phyloP scores from a whole-genome alignment of 2,797 vertebrate species.

The Periparus ater region DNA sequence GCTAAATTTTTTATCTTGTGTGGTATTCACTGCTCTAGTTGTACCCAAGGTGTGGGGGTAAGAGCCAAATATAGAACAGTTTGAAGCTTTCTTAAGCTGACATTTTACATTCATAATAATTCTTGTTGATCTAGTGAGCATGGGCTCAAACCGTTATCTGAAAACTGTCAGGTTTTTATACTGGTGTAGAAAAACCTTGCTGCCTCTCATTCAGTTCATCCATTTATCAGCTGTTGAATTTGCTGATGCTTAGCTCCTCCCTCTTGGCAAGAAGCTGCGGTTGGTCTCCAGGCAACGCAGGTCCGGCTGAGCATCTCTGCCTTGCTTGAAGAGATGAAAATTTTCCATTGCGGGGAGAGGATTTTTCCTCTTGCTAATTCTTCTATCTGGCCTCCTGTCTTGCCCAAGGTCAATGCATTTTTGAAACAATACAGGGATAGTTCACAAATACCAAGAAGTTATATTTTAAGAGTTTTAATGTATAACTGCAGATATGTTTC shows the following conservation, averaged over 20 bases:
- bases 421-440: not conserved
- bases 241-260: conserved; percentile 33
- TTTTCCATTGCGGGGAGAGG: conserved; percentile 74
- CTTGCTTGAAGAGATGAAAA: conserved; percentile 74
- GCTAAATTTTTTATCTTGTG: not conserved
- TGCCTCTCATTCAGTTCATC: conserved; percentile 3
- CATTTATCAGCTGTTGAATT: conserved; percentile 36
- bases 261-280: conserved; percentile 40
- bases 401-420: not conserved
- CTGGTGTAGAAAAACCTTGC: not conserved
- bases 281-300: conserved; percentile 68
- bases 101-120: not conserved
- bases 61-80: not conserved
- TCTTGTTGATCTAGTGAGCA: not conserved
- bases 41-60: not conserved
- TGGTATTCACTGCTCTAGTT: not conserved
- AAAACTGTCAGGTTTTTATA: not conserved
- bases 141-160: not conserved
- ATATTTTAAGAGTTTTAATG: not conserved
- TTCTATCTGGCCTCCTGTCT: conserved; percentile 33
- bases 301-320: conserved; percentile 59
- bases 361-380: conserved; percentile 62
- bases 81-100: not conserved
- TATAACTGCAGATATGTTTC: not conserved
- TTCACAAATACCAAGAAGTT: not conserved